Conservation (phyloP, 2,888 invertebrate species). For the Corythucha ciliata region DNA sequence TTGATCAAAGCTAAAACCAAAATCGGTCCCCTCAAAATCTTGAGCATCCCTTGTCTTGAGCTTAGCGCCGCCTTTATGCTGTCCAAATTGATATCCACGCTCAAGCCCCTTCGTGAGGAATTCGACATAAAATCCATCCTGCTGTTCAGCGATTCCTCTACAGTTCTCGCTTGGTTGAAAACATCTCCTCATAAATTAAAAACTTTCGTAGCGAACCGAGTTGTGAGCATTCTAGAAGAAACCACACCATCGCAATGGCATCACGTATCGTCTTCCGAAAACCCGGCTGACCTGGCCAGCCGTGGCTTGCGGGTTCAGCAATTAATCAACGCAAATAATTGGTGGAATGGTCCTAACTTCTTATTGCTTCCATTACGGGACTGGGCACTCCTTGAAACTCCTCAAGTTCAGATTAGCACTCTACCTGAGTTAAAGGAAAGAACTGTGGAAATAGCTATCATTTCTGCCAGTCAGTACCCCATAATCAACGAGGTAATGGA, state of each 20-base stretch:
- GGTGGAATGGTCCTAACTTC: conserved; percentile 19
- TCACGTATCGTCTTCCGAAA: conserved; percentile 29
- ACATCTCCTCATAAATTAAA: conserved; percentile 4
- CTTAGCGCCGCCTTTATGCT: conserved; percentile 23
- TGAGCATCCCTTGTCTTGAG: conserved; percentile 28
- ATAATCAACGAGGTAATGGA: no score
- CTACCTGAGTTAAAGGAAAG: no score
- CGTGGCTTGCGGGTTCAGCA: conserved; percentile 11
- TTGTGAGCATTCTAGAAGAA: conserved; percentile 3
- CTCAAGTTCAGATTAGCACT: no score
- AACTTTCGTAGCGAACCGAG: conserved; percentile 18
- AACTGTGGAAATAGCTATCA: no score
- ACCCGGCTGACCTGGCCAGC: conserved; percentile 38
- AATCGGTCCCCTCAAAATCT: conserved; percentile 13
- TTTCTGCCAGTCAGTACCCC: no score
- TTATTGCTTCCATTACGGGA: neutral
- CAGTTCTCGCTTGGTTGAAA: conserved; percentile 17
- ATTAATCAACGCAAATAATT: conserved; percentile 5
- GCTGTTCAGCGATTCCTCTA: conserved; percentile 17
- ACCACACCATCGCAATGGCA: conserved; percentile 7
- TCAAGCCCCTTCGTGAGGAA: conserved; percentile 29
- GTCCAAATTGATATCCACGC: conserved; percentile 7
- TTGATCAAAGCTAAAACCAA: conserved; percentile 15
- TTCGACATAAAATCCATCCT: neutral
- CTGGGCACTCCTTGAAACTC: no score